Percentiles rank a stretch among this genome's conserved stretches.
phyloP scores from a whole-genome alignment of 2,888 invertebrate species.

The Polylopha cassiicola region DNA sequence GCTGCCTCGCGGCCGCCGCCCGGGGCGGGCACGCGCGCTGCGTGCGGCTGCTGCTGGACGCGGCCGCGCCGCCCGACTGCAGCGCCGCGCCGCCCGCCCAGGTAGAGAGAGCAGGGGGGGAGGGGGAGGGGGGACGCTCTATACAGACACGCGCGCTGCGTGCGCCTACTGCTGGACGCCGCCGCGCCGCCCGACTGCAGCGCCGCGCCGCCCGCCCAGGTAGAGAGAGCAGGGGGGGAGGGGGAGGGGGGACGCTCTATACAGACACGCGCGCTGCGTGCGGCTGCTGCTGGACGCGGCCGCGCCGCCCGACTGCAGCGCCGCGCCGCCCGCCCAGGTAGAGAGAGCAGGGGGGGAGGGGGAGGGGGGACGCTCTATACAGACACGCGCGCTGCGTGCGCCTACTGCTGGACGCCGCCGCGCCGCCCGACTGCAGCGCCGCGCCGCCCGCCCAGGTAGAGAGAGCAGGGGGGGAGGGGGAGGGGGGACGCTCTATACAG shows the following conservation, averaged over 20 bases:
- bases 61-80: constrained; percentile 89
- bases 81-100: constrained; percentile 36
- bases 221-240: too few species aligned
- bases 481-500: too few species aligned
- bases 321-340: constrained; percentile 40
- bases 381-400: constrained; percentile 82
- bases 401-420: constrained; percentile 84
- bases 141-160: constrained; percentile 82
- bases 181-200: constrained; percentile 87
- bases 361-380: constrained; percentile 86
- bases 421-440: constrained; percentile 82
- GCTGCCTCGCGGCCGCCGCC: constrained; percentile 89
- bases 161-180: constrained; percentile 81
- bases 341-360: too few species aligned
- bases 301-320: constrained; percentile 83
- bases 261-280: constrained; percentile 82
- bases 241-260: constrained; percentile 87
- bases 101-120: too few species aligned
- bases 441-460: constrained; percentile 43
- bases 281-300: constrained; percentile 84
- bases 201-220: constrained; percentile 38
- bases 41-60: constrained; percentile 81
- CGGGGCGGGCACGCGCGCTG: constrained; percentile 83
- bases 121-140: constrained; percentile 88
- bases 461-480: too few species aligned